A percentile compares a stretch with the other conserved stretches of the same genome.
These are phyloP conservation scores for Trachelus iudaicus DNA, from an alignment of 2,888 invertebrate species.

Conservation along the genomic window DNA sequence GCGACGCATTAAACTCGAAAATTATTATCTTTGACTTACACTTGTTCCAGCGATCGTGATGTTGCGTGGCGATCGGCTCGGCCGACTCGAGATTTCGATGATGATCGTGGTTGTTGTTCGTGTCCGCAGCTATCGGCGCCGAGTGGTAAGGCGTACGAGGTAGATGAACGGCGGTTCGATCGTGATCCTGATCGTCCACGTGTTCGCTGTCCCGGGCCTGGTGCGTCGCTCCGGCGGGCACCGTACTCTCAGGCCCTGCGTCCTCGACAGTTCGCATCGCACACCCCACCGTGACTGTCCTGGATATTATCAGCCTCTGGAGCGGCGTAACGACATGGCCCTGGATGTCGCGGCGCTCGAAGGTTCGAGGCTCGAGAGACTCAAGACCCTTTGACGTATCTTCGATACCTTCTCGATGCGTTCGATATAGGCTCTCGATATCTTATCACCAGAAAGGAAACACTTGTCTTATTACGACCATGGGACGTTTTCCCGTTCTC, in stretches of 20 bases:
- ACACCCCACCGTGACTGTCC: constrained; percentile 10
- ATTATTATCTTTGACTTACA: constrained; percentile 49
- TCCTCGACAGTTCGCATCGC: constrained; percentile 58
- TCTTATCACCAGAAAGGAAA: too few species aligned
- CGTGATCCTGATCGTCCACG: not conserved
- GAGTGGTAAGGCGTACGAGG: constrained; percentile 2
- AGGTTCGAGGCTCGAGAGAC: too few species aligned
- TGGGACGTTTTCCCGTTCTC: too few species aligned
- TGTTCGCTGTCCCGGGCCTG: constrained; percentile 19
- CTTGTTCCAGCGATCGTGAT: constrained; percentile 59
- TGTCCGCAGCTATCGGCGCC: constrained; percentile 47
- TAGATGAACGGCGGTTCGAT: constrained; percentile 15
- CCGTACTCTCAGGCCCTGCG: constrained; percentile 33
- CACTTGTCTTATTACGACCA: too few species aligned
- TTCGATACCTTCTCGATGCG: too few species aligned
- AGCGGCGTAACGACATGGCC: too few species aligned
- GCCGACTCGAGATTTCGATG: constrained; percentile 55
- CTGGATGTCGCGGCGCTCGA: too few species aligned
- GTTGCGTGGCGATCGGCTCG: constrained; percentile 41
- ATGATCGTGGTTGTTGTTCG: constrained; percentile 62
- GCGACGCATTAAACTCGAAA: too few species aligned
- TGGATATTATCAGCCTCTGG: too few species aligned
- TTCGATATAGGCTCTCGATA: too few species aligned
- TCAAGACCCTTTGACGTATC: too few species aligned
- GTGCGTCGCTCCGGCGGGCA: constrained; percentile 24